Conservation (phyloP, 2,888 invertebrate species). For the Dicyrtoma fusca region DNA sequence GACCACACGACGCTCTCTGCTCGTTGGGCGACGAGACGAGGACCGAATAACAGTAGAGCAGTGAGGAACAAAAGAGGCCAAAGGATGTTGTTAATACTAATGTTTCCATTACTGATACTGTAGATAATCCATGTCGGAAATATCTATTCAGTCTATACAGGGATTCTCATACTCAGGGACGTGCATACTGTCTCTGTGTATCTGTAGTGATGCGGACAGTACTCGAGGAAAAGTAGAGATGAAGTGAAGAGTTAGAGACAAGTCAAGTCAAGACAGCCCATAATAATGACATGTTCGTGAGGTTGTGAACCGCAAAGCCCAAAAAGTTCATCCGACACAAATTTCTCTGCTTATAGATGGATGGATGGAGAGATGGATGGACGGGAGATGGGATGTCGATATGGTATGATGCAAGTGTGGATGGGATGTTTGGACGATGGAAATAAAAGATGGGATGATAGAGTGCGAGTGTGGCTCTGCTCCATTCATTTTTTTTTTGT, state of each 20-base stretch:
- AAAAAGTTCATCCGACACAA: conserved; percentile 29
- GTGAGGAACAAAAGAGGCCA: too few relatives aligned
- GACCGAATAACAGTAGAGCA: too few relatives aligned
- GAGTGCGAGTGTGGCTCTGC: neutral
- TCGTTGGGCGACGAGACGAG: too few relatives aligned
- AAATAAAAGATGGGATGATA: conserved; percentile 23
- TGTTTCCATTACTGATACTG: too few relatives aligned
- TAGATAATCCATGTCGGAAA: too few relatives aligned
- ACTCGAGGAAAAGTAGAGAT: neutral
- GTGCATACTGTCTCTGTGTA: too few relatives aligned
- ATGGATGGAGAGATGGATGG: neutral
- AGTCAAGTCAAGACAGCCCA: conserved; percentile 30
- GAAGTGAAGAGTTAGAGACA: neutral
- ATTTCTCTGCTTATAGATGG: conserved; percentile 13
- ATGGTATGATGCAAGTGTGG: neutral
- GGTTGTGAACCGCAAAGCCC: conserved; percentile 43
- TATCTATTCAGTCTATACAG: too few relatives aligned
- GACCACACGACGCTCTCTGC: conserved; percentile 1
- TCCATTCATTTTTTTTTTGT: too few relatives aligned
- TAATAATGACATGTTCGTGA: conserved; percentile 51
- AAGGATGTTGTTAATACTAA: too few relatives aligned
- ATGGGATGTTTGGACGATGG: neutral
- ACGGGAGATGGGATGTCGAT: conserved; percentile 7
- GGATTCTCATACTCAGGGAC: too few relatives aligned
- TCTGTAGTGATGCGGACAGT: too few relatives aligned